Conservation (phyloP, 2,113 vertebrate genomes). For the Myiagra hebetior region DNA sequence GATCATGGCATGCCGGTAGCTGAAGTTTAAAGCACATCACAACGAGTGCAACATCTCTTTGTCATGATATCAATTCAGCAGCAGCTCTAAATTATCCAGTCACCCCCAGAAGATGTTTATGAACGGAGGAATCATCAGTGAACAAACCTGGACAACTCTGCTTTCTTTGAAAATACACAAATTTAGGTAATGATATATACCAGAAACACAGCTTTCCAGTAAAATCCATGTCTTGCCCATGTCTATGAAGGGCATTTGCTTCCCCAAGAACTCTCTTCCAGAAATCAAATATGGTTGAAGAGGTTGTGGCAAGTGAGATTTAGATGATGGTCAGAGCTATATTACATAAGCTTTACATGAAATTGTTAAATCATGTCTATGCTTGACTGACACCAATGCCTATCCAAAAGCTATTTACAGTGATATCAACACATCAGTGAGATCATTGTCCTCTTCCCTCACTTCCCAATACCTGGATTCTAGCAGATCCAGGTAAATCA, state of each 20-base stretch:
- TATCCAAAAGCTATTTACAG: constrained; percentile 8
- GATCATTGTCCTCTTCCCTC: background rate
- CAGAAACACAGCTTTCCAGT: background rate
- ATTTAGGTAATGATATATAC: background rate
- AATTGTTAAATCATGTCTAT: background rate
- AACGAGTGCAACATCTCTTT: background rate
- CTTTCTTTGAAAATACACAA: background rate
- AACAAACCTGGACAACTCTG: background rate
- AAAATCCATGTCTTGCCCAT: background rate
- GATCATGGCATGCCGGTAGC: background rate
- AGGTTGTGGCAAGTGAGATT: background rate
- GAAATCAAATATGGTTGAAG: background rate
- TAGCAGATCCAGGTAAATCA: constrained; percentile 56
- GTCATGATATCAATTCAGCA: background rate
- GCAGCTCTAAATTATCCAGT: background rate
- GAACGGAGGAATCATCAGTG: background rate
- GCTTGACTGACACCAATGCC: background rate
- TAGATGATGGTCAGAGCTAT: background rate
- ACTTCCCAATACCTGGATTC: constrained; percentile 8
- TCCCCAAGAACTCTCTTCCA: background rate
- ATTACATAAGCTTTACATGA: constrained; percentile 8
- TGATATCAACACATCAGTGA: background rate
- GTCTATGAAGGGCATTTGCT: background rate
- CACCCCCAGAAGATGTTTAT: background rate
- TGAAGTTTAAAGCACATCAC: background rate